Conservation (phyloP, 2,888 invertebrate genomes). For the Stomorhina lunata region DNA sequence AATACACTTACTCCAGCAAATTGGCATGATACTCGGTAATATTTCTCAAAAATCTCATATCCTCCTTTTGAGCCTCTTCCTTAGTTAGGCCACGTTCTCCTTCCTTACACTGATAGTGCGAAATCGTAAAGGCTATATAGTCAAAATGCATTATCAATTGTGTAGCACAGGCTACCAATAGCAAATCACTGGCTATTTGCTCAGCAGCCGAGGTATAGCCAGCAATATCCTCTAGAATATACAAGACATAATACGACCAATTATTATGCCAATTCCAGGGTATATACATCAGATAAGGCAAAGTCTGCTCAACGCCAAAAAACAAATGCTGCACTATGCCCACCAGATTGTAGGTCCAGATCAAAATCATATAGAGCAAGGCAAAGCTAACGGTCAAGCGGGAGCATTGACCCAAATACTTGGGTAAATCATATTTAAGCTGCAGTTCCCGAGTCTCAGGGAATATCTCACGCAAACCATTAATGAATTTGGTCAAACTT, state of each 20-base stretch:
- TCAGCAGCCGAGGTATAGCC: slow-evolving; percentile 73
- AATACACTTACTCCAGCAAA: slow-evolving; percentile 63
- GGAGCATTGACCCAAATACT: slow-evolving; percentile 65
- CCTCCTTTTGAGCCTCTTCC: slow-evolving; percentile 22
- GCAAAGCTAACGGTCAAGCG: slow-evolving; percentile 69
- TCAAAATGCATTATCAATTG: slow-evolving; percentile 77
- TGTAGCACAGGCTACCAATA: slow-evolving; percentile 73
- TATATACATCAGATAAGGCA: slow-evolving; percentile 72
- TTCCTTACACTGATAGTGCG: neutral
- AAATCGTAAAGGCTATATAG: slow-evolving; percentile 31
- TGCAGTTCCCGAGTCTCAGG: slow-evolving; percentile 3
- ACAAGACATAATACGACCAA: slow-evolving; percentile 71
- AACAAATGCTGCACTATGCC: slow-evolving; percentile 70
- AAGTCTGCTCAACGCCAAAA: slow-evolving; percentile 67
- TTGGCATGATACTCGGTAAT: slow-evolving; percentile 66
- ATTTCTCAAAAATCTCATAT: slow-evolving; percentile 48
- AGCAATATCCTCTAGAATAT: slow-evolving; percentile 69
- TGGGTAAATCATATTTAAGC: neutral
- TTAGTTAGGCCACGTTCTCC: neutral
- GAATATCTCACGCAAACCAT: slow-evolving; percentile 7
- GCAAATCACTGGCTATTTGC: slow-evolving; percentile 74
- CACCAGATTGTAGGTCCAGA: slow-evolving; percentile 77
- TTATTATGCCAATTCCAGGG: slow-evolving; percentile 71
- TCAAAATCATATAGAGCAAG: slow-evolving; percentile 73
- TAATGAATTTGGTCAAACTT: slow-evolving; percentile 49